Base-by-base conservation (phyloP, 2,113 vertebrate species). In the Silurus meridionalis region DNA sequence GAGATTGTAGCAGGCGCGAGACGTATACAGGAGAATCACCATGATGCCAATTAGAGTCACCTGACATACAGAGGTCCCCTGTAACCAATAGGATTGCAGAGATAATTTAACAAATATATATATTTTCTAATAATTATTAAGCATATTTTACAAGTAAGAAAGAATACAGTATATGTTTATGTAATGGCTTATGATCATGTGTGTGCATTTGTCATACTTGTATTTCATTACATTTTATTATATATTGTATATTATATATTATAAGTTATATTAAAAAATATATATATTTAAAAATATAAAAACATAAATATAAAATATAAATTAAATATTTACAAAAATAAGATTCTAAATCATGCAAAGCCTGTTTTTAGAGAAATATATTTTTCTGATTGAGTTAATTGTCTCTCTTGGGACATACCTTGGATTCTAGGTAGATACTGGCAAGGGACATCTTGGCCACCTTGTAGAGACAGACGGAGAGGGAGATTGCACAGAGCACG, bases 61-160 rank as follows among this genome's bases (percentile, higher is more conserved):
- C 94, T 99, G 98, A 91, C 97, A 99, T 89, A 99, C 96, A 0
- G 98, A 99, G 13, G 97, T 99, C 79, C 98, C 98, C 98, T 99
- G 92, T 46, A 93, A 64, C 57, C 81, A 84, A 64, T 25, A 10
- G 53, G 37, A 72, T 0, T 60, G 14, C 4, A 21, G 37, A 86
- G 10, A 28, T 21, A 46, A 15, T 53, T 5, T 67, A 37, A 53
- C 67, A 86, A 48, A 21, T 13, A 10, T 25, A 21, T 13, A 10
- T 25, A 71, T 48, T 28, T 23, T 21, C 13, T 66, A 37, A 82
- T 55, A 28, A 77, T 23, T 15, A 46, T 46, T 21, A 11, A 60
- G 72, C 50, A 75, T 75, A 53, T 75, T 17, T 46, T 53, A n/a
- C 23, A 53, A 14, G 11, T 57, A 6, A 55, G 23, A 6, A 77